These are phyloP conservation scores for Archivesica marissinica DNA, from an alignment of 1,140 invertebrate species.

Conservation along the genomic window DNA sequence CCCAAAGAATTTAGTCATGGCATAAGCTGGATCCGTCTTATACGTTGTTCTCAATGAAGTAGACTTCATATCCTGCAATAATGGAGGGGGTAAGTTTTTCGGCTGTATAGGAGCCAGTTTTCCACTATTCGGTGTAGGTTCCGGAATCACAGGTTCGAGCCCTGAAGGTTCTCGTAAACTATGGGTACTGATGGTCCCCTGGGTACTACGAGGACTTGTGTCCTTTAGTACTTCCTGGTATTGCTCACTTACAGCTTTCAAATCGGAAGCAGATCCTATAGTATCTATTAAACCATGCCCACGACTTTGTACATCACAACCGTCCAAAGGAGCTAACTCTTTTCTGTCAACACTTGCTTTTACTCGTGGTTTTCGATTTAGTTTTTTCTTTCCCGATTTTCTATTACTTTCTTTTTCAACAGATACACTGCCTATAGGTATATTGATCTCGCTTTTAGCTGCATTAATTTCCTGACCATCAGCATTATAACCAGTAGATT, in stretches of 20 bases:
- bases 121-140: constrained; percentile 42
- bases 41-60: constrained; percentile 71
- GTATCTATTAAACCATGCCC: constrained; percentile 32
- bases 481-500: neutral
- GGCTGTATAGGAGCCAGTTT: constrained; percentile 66
- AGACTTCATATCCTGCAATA: constrained; percentile 70
- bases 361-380: constrained; percentile 17
- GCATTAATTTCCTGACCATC: no score
- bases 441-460: neutral
- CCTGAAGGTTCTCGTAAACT: neutral
- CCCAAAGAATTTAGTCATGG: constrained; percentile 57
- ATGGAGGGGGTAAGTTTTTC: constrained; percentile 70
- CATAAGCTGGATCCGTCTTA: constrained; percentile 70
- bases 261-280: constrained; percentile 65
- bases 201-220: neutral
- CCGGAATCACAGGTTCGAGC: constrained; percentile 38
- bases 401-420: neutral
- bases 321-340: constrained; percentile 35
- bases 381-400: constrained; percentile 30
- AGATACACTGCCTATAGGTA: neutral
- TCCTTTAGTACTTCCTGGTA: constrained; percentile 63
- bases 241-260: constrained; percentile 60
- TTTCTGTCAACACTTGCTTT: neutral
- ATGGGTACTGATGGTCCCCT: neutral
- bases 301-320: constrained; percentile 1